A percentile compares a stretch with the other conserved stretches of the same genome.
Conservation (phyloP, 64 coral and sea anemone genomes). For the Trachythela sp. region DNA sequence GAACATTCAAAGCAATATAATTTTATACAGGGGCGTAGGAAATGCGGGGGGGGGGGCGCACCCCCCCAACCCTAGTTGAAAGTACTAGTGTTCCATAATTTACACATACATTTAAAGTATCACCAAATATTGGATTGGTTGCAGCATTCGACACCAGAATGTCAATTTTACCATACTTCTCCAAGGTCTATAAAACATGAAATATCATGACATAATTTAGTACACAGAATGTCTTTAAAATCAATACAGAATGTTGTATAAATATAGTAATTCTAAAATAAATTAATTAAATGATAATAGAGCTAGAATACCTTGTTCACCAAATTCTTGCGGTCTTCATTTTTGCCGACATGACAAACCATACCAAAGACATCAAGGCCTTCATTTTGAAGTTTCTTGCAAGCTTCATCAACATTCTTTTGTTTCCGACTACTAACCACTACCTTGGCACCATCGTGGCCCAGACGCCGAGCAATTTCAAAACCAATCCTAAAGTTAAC, state of each 20-base stretch:
- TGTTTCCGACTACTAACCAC: constrained; percentile 86
- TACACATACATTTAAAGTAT: constrained; percentile 64
- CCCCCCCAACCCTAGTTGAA: constrained; percentile 56
- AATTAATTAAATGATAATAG: too few species aligned
- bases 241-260: too few species aligned
- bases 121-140: constrained; percentile 72
- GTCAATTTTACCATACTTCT: constrained; percentile 86
- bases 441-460: constrained; percentile 88
- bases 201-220: not conserved
- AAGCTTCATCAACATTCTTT: constrained; percentile 70
- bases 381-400: constrained; percentile 57
- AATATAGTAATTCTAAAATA: too few species aligned
- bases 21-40: too few species aligned
- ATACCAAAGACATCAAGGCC: constrained; percentile 62
- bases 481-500: constrained; percentile 72
- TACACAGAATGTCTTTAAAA: too few species aligned
- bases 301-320: constrained; percentile 69
- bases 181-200: constrained; percentile 51
- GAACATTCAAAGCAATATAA: too few species aligned
- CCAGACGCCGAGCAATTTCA: constrained; percentile 76
- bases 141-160: constrained; percentile 97
- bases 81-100: not conserved
- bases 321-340: constrained; percentile 76
- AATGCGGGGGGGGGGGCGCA: too few species aligned
- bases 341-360: constrained; percentile 88